A percentile compares a stretch with the other conserved stretches of the same genome.
These are phyloP conservation scores for Diplodus sargus DNA, from an alignment of 2,797 vertebrate genomes.

Conservation along the genomic window DNA sequence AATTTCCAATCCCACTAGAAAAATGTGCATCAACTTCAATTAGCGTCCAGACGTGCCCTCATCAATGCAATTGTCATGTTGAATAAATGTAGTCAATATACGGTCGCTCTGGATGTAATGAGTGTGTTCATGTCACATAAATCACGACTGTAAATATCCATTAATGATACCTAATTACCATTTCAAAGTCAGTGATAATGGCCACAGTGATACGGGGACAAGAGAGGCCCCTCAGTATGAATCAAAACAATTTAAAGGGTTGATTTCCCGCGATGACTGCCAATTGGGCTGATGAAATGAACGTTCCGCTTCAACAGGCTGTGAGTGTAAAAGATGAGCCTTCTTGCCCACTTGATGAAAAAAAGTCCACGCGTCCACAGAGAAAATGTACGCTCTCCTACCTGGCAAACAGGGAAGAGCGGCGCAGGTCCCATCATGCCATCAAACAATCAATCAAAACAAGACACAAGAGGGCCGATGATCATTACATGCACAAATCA, in stretches of 20 bases:
- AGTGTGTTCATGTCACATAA: conserved; percentile 63
- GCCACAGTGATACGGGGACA: conserved; percentile 44
- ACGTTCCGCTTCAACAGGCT: conserved; percentile 60
- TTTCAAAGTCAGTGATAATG: conserved; percentile 72
- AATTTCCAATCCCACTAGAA: conserved; percentile 18
- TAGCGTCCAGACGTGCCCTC: conserved; percentile 25
- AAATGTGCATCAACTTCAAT: conserved; percentile 36
- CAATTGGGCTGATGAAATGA: conserved; percentile 65
- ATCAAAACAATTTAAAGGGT: conserved; percentile 75
- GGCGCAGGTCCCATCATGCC: conserved; percentile 27
- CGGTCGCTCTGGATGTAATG: conserved; percentile 49
- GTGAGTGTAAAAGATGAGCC: conserved; percentile 28
- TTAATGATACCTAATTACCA: conserved; percentile 69
- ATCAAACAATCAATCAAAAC: conserved; percentile 63
- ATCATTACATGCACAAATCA: conserved; percentile 59
- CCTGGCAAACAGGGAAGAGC: conserved; percentile 17
- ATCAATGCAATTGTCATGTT: conserved; percentile 55
- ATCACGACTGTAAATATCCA: conserved; percentile 72
- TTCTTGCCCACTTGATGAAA: conserved; percentile 44
- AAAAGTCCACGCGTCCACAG: neutral
- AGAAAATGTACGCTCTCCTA: conserved; percentile 36
- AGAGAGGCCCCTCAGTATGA: conserved; percentile 53
- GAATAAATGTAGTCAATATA: conserved; percentile 52
- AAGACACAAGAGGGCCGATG: conserved; percentile 46
- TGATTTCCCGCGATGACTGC: conserved; percentile 68